These are phyloP conservation scores for Drosophila infuscata DNA, from an alignment of 2,888 invertebrate genomes.

Conservation along the genomic window DNA sequence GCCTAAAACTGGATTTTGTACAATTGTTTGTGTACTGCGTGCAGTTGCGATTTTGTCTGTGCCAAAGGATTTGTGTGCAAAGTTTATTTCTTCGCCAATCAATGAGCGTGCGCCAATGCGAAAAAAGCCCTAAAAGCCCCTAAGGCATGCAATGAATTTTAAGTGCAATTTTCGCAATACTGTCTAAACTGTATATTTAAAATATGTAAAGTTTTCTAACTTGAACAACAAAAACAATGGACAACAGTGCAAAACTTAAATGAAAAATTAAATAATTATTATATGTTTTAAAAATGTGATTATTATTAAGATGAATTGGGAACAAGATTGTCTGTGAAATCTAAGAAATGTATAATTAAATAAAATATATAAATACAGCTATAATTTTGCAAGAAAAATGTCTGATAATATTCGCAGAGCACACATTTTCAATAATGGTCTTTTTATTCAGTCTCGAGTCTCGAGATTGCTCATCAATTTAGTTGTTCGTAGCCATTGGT, in stretches of 20 bases:
- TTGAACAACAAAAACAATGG: not conserved
- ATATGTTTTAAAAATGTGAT: not conserved
- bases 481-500: conserved; percentile 43
- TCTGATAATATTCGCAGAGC: not conserved
- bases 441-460: not conserved
- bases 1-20: conserved; percentile 68
- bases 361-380: not conserved
- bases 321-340: not conserved
- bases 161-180: conserved; percentile 4
- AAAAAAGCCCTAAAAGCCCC: conserved; percentile 6
- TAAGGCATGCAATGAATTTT: conserved; percentile 13
- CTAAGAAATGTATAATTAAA: conserved; percentile 1
- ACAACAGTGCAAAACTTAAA: conserved; percentile 4
- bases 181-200: conserved; percentile 2
- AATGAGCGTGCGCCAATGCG: conserved; percentile 41
- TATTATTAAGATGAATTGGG: not conserved
- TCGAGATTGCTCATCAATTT: conserved; percentile 14
- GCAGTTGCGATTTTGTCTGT: conserved; percentile 43
- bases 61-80: conserved; percentile 57
- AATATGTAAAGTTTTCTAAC: not conserved
- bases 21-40: conserved; percentile 61
- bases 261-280: not conserved
- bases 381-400: not conserved
- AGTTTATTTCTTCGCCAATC: conserved; percentile 44
- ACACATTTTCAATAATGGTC: not conserved